Conservation (phyloP, 2,888 invertebrate genomes). For the Cordilura impudica region DNA sequence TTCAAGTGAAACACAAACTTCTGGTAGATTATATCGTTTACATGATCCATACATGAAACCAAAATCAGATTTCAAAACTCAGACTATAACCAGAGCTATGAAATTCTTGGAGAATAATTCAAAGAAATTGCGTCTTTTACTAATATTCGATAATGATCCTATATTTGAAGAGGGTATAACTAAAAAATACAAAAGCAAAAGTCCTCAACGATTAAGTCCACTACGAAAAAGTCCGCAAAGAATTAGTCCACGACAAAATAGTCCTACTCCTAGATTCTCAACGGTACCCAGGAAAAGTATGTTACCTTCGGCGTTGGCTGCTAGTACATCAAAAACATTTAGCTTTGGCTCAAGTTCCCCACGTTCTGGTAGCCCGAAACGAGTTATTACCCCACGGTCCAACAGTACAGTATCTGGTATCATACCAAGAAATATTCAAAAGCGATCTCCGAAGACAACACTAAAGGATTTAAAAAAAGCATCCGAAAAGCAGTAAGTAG, state of each 20-base stretch:
- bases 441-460: not conserved
- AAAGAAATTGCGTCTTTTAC: slow-evolving; percentile 56
- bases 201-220: slow-evolving; percentile 21
- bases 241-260: not conserved
- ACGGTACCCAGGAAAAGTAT: not conserved
- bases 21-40: slow-evolving; percentile 55
- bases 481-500: no score
- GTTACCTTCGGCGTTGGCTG: not conserved
- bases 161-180: slow-evolving; percentile 1
- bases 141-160: slow-evolving; percentile 61
- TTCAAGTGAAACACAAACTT: slow-evolving; percentile 4
- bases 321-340: not conserved
- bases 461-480: not conserved
- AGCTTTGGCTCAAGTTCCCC: not conserved
- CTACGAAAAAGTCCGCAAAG: not conserved
- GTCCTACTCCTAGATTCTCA: not conserved
- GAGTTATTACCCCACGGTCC: not conserved
- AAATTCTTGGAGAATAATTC: slow-evolving; percentile 53
- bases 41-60: slow-evolving; percentile 38
- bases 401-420: slow-evolving; percentile 6
- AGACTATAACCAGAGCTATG: slow-evolving; percentile 59
- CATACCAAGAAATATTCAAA: slow-evolving; percentile 3
- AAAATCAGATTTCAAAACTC: slow-evolving; percentile 53
- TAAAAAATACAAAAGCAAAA: not conserved
- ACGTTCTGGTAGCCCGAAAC: slow-evolving; percentile 29